These are phyloP conservation scores for Macroramphosus scolopax DNA, from an alignment of 2,797 vertebrate genomes.

Conservation along the genomic window DNA sequence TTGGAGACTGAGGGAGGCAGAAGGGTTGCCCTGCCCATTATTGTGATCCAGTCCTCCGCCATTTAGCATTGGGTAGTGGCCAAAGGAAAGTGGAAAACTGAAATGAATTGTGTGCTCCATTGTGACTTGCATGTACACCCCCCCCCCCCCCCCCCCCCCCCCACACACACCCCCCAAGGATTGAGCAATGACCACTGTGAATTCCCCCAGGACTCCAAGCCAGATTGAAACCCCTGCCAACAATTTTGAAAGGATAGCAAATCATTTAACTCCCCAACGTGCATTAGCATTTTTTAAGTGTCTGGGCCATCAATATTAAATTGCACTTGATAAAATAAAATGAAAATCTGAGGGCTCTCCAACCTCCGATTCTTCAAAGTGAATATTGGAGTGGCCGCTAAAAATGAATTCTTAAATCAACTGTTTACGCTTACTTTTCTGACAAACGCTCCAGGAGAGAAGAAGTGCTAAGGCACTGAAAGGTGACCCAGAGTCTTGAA, in stretches of 20 bases:
- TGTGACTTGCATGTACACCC: conserved; percentile 76
- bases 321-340: conserved; percentile 71
- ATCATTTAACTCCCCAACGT: conserved; percentile 74
- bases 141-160: too few species aligned
- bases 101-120: conserved; percentile 68
- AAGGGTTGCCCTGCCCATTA: conserved; percentile 34
- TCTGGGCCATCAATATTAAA: conserved; percentile 70
- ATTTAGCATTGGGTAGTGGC: conserved; percentile 71
- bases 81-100: conserved; percentile 68
- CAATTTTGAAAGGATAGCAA: conserved; percentile 78
- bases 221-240: conserved; percentile 80
- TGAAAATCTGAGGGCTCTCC: conserved; percentile 58
- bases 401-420: conserved; percentile 51
- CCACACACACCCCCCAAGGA: conserved; percentile 74
- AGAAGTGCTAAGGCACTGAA: conserved; percentile 11
- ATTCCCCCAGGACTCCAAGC: conserved; percentile 70
- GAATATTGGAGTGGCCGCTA: conserved; percentile 48
- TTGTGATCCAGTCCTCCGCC: conserved; percentile 36
- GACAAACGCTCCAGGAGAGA: neutral
- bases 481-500: conserved; percentile 21
- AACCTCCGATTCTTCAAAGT: conserved; percentile 56
- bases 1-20: conserved; percentile 45
- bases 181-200: conserved; percentile 76
- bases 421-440: conserved; percentile 35
- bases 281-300: conserved; percentile 77